Evolutionary conservation across 1,140 invertebrate genomes (phyloP).

Genomic region (Cydia pomonella): DNA sequence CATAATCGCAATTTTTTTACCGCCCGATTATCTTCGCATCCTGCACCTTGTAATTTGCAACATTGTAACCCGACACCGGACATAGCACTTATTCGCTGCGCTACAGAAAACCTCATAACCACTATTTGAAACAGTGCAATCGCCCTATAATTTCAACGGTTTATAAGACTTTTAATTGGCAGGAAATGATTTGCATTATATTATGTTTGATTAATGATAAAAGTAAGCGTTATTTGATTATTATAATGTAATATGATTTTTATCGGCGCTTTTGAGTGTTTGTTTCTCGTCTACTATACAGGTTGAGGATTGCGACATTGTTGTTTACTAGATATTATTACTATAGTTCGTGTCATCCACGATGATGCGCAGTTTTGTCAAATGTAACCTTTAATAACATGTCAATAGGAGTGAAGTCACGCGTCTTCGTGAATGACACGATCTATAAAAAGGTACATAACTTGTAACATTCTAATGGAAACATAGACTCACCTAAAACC

Average conservation of each 20-base stretch:
- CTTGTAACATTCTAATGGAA: no score
- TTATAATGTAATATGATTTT: slow-evolving; percentile 8
- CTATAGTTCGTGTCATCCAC: no score
- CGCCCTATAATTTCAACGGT: not conserved
- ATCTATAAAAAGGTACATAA: no score
- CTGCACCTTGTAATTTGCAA: slow-evolving; percentile 26
- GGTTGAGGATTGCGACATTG: slow-evolving; percentile 13
- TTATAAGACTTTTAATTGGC: slow-evolving; percentile 4
- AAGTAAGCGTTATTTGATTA: slow-evolving; percentile 17
- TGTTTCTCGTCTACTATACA: not conserved
- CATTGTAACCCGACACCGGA: slow-evolving; percentile 21
- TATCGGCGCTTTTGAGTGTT: slow-evolving; percentile 3
- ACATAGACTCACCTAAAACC: no score
- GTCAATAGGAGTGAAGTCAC: no score
- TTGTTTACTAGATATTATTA: not conserved
- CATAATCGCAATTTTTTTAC: not conserved
- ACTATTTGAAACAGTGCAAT: not conserved
- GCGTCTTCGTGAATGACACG: no score
- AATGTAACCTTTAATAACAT: no score
- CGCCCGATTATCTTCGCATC: not conserved
- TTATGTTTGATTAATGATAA: not conserved
- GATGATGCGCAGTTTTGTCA: no score
- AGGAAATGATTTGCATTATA: not conserved
- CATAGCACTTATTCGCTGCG: not conserved
- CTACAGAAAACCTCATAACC: not conserved